A percentile compares a stretch with the other conserved stretches of the same genome.
Conservation (phyloP, 1,140 invertebrate genomes). For the Linepithema humile region DNA sequence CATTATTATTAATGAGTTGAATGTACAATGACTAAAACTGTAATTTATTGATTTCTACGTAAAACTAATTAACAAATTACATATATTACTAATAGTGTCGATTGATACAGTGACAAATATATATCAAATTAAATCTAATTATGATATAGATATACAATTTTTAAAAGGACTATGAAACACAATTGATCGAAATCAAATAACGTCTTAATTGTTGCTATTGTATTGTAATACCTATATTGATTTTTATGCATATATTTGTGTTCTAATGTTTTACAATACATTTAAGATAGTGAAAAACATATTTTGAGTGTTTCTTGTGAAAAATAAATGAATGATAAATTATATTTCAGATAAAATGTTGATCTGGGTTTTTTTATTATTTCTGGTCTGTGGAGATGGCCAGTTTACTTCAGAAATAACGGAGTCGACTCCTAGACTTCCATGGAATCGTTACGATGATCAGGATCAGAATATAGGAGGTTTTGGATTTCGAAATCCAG, state of each 20-base stretch:
- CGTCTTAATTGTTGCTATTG: no score
- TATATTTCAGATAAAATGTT: constrained; percentile 63
- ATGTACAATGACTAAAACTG: background rate
- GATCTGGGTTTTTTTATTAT: constrained; percentile 68
- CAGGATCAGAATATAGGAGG: constrained; percentile 56
- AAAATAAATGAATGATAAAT: constrained; percentile 9
- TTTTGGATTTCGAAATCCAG: constrained; percentile 50
- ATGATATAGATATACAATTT: no score
- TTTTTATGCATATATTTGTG: no score
- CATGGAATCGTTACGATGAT: constrained; percentile 74
- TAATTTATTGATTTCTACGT: no score
- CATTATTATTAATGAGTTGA: background rate
- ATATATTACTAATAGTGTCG: no score
- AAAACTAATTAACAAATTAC: no score
- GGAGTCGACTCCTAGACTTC: constrained; percentile 65
- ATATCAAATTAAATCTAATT: no score
- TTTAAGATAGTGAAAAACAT: background rate
- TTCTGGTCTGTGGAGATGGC: constrained; percentile 60
- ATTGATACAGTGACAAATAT: no score
- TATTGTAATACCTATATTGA: no score
- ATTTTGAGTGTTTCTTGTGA: background rate
- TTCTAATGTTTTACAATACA: background rate
- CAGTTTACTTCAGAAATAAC: constrained; percentile 63
- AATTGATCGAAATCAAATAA: no score
- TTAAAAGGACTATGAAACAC: no score